A percentile compares a stretch with the other conserved stretches of the same genome.
Evolutionary conservation across 2,888 invertebrate species (phyloP).

Genomic region (Lottia gigantea): DNA sequence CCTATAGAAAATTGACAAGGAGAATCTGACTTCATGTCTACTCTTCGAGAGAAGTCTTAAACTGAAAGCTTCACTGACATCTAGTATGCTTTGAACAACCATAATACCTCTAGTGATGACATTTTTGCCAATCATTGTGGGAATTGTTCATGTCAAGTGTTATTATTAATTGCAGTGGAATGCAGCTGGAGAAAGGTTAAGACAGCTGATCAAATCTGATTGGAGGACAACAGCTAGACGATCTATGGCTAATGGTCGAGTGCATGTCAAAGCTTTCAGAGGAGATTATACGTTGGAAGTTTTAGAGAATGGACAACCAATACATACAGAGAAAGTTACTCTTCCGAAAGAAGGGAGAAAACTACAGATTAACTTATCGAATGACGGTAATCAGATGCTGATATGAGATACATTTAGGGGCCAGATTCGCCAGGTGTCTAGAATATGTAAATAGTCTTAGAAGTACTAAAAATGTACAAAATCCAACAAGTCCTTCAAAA

Average conservation of each 20-base stretch:
- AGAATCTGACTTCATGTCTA: neutral
- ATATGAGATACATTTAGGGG: too few relatives aligned
- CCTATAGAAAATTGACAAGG: too few relatives aligned
- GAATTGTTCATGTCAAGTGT: too few relatives aligned
- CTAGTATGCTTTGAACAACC: neutral
- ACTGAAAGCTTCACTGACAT: too few relatives aligned
- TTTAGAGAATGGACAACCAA: neutral
- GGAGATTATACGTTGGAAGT: slow-evolving; percentile 13
- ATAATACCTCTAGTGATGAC: too few relatives aligned
- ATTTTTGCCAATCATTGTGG: neutral
- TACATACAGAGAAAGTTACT: slow-evolving; percentile 11
- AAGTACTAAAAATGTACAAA: too few relatives aligned
- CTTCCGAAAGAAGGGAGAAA: slow-evolving; percentile 3
- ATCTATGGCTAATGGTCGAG: neutral
- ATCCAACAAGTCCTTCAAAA: too few relatives aligned
- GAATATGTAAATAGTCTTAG: too few relatives aligned
- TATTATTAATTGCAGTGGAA: slow-evolving; percentile 6
- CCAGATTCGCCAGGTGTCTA: too few relatives aligned
- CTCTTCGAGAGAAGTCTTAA: too few relatives aligned
- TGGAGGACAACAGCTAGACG: slow-evolving; percentile 11
- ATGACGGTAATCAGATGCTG: too few relatives aligned
- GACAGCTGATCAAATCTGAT: slow-evolving; percentile 8
- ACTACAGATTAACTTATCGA: too few relatives aligned
- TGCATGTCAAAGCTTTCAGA: slow-evolving; percentile 3
- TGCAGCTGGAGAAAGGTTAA: slow-evolving; percentile 11